A percentile compares a stretch with the other conserved stretches of the same genome.
These are phyloP conservation scores for Clarias laeviceps DNA, from an alignment of 2,797 vertebrate species.

Conservation along the genomic window DNA sequence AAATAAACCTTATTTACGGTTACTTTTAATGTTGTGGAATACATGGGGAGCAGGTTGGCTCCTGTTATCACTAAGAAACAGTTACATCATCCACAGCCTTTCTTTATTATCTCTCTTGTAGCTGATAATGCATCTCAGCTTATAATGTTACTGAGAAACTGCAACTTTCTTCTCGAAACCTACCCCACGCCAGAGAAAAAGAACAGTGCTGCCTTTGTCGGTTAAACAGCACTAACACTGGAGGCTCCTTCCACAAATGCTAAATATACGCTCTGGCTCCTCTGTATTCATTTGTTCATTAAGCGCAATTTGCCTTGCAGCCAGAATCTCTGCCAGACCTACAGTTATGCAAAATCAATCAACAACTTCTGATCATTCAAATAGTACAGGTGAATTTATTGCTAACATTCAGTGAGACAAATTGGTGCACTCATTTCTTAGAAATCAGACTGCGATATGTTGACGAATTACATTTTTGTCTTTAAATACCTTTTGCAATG, in stretches of 20 bases:
- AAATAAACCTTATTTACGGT: neutral
- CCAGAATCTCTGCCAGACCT: neutral
- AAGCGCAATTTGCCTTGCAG: neutral
- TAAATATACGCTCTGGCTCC: neutral
- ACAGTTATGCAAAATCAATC: neutral
- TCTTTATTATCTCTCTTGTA: neutral
- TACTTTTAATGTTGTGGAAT: too few species aligned
- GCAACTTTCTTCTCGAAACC: neutral
- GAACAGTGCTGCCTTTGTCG: too few species aligned
- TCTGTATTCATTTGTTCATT: neutral
- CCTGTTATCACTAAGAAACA: neutral
- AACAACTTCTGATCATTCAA: neutral
- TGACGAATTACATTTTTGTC: neutral
- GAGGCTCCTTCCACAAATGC: neutral
- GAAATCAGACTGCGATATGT: neutral
- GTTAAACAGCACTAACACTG: too few species aligned
- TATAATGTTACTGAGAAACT: neutral
- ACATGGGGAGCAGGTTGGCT: neutral
- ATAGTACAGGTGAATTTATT: neutral
- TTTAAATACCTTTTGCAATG: neutral
- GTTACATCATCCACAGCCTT: neutral
- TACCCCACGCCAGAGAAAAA: neutral
- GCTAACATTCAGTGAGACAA: neutral
- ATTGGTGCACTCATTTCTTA: neutral
- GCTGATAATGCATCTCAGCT: neutral